Base-by-base conservation (phyloP, 2,797 vertebrate species). In the Lagodon rhomboides region DNA sequence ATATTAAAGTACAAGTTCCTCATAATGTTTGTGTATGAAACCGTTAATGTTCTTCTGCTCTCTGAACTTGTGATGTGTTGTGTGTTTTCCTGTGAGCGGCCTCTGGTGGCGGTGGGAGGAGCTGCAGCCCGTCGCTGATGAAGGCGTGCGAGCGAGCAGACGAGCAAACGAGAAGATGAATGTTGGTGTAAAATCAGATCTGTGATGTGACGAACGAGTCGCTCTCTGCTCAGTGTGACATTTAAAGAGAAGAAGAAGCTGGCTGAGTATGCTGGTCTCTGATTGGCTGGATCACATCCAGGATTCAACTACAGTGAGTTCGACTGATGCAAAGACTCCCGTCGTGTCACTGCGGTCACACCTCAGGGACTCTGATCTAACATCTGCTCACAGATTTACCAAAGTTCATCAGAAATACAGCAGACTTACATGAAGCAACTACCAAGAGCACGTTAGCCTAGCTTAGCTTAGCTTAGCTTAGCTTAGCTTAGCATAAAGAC, bases 81-180 rank as follows among this genome's bases (percentile, higher is more conserved):
- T 27, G 27, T 27, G 27, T 27, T 27, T 30, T 30, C 30, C 30
- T 30, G 30, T 27, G 27, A 27, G 67, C 50, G 12, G 5, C 81
- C 7, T 56, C 79, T 51, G 6, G 76, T 80, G 80, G 83, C 1
- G 9, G 0, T 4, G 4, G 23, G 59, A 65, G 72, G 68, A 75
- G 64, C 23, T 80, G 5, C 80, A 75, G n/a, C 30, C 27, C 4
- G 27, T 27, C 27, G 27, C 4, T 27, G 27, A 4, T 27, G 27
- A 27, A n/a, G n/a, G n/a, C n/a, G 30, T 62, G 4, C 12, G 25
- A 49, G 18, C 6, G 3, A 49, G n/a, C 34, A 15, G 69, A 81
- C 34, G n/a, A 61, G 75, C 1, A 78, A 65, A 84, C 77, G 5
- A 79, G 53, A 69, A 68, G 34, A 76, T 83, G 49, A 69, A 85